Evolutionary conservation across 1,140 invertebrate genomes (phyloP).

Genomic region (Drosophila suzukii): DNA sequence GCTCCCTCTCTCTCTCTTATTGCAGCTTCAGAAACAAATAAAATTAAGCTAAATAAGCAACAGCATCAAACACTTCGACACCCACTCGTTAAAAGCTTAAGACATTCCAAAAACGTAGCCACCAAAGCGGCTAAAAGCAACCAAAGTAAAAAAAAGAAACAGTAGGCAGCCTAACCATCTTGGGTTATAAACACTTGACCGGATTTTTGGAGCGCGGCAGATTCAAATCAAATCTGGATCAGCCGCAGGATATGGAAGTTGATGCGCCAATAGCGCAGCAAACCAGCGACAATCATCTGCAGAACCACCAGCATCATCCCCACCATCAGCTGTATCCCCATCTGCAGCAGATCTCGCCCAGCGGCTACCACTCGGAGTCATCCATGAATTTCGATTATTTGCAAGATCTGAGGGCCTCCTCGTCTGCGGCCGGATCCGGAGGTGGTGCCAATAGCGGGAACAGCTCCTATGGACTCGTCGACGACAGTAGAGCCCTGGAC

Average conservation of each 20-base stretch:
- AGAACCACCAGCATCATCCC: neutral
- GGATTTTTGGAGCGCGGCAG: conserved; percentile 20
- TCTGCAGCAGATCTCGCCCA: conserved; percentile 35
- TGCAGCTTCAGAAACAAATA: conserved; percentile 58
- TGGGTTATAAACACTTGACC: conserved; percentile 4
- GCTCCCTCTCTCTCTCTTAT: conserved; percentile 58
- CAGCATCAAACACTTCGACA: conserved; percentile 47
- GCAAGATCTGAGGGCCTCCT: conserved; percentile 64
- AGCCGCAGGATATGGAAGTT: conserved; percentile 81
- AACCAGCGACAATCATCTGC: conserved; percentile 33
- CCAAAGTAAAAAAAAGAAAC: conserved; percentile 13
- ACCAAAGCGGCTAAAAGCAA: conserved; percentile 17
- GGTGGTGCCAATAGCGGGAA: conserved; percentile 19
- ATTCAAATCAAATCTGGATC: conserved; percentile 67
- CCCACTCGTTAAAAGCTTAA: conserved; percentile 66
- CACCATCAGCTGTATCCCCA: conserved; percentile 1
- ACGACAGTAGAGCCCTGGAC: conserved; percentile 79
- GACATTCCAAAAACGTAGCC: conserved; percentile 65
- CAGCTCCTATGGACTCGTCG: conserved; percentile 65
- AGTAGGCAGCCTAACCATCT: conserved; percentile 18
- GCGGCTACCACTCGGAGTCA: conserved; percentile 71
- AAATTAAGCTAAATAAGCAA: conserved; percentile 47
- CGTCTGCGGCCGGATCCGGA: conserved; percentile 33
- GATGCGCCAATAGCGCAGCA: conserved; percentile 71
- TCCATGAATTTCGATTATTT: conserved; percentile 84